Evolutionary conservation across 2,888 invertebrate species (phyloP).

Genomic region (Adelognathus sp.): DNA sequence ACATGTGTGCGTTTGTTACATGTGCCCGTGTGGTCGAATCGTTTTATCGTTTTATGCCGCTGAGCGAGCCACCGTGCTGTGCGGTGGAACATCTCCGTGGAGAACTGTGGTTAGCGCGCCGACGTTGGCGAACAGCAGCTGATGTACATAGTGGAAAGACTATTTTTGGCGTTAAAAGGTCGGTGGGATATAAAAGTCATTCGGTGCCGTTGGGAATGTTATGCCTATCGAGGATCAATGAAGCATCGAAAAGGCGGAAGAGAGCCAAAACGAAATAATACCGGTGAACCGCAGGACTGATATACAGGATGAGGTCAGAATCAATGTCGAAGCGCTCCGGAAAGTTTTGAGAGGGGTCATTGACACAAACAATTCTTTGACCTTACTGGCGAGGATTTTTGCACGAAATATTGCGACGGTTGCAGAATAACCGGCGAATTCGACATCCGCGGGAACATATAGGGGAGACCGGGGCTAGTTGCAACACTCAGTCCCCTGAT

Average conservation of each 20-base stretch:
- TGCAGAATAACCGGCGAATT: no score
- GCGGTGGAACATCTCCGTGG: constrained; percentile 28
- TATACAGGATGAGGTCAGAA: no score
- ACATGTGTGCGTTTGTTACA: neutral
- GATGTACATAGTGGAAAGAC: constrained; percentile 32
- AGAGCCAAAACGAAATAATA: constrained; percentile 70
- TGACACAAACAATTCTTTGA: no score
- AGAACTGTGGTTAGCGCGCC: constrained; percentile 24
- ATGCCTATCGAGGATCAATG: constrained; percentile 77
- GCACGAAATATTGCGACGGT: no score
- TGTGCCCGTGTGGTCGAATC: constrained; percentile 59
- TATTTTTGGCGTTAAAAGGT: constrained; percentile 67
- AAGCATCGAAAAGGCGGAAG: constrained; percentile 74
- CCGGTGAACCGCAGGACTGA: constrained; percentile 10
- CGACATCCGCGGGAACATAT: no score
- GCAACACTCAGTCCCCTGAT: no score
- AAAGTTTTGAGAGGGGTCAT: no score
- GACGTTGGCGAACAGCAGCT: constrained; percentile 15
- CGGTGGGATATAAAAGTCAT: constrained; percentile 75
- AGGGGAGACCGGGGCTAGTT: no score
- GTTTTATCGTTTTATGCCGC: constrained; percentile 69
- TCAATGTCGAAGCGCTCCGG: no score
- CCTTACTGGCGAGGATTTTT: no score
- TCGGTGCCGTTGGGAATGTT: constrained; percentile 73
- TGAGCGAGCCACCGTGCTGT: constrained; percentile 41